Evolutionary conservation across 2,113 vertebrate genomes (phyloP).

Genomic region (Tetrao urogallus): DNA sequence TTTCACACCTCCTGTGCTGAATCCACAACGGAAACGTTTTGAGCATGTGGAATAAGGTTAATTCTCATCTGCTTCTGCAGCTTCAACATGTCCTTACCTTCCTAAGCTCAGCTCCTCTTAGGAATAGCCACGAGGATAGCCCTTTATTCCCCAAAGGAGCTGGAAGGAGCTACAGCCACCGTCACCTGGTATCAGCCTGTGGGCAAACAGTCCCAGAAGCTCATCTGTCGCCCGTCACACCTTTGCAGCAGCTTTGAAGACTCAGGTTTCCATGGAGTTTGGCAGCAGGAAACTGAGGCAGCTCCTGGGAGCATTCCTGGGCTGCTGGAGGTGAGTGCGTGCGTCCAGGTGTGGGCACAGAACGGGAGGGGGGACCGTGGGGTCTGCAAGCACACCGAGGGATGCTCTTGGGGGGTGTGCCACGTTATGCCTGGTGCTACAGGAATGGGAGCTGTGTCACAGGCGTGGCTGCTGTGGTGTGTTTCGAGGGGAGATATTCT

Average conservation of each 20-base stretch:
- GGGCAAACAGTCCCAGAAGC: background rate
- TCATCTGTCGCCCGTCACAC: background rate
- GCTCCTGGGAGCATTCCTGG: background rate
- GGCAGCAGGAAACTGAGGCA: background rate
- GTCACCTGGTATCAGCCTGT: fast-evolving
- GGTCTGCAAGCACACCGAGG: background rate
- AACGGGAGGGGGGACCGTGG: fast-evolving
- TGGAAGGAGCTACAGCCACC: background rate
- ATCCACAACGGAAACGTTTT: fast-evolving
- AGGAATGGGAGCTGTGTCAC: background rate
- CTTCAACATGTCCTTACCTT: background rate
- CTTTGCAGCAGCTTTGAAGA: background rate
- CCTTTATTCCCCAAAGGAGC: slow-evolving; percentile 4
- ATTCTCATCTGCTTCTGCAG: background rate
- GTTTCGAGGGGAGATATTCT: background rate
- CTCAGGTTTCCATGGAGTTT: background rate
- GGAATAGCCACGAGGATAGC: background rate
- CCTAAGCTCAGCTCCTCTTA: background rate
- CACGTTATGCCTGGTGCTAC: background rate
- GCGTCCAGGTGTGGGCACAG: background rate
- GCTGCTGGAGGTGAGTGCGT: background rate
- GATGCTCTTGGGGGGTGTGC: background rate
- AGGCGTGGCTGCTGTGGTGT: fast-evolving
- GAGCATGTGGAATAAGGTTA: background rate
- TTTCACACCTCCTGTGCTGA: background rate